Percentiles rank a stretch among this genome's conserved stretches.
Evolutionary conservation across 2,797 vertebrate genomes (phyloP).

Genomic region (Cyclopterus lumpus): DNA sequence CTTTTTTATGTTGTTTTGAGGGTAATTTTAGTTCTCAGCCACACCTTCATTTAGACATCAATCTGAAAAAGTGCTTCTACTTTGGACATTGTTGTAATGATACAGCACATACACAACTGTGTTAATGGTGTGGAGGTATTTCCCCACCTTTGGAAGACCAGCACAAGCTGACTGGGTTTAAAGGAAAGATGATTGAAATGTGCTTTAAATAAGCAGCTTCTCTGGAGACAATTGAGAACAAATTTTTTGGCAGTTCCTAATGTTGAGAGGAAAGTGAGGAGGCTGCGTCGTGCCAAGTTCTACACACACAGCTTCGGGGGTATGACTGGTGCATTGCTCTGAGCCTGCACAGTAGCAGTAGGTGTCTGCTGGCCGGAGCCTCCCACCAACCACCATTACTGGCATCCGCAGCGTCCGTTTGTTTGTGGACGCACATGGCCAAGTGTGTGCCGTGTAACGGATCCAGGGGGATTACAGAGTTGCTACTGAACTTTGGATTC

Average conservation of each 20-base stretch:
- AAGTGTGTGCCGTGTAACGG: not conserved
- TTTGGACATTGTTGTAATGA: conserved; percentile 6
- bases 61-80: not conserved
- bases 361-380: conserved; percentile 28
- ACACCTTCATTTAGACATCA: not conserved
- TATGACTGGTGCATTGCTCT: conserved; percentile 24
- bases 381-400: not conserved
- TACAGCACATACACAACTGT: not conserved
- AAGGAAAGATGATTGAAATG: conserved; percentile 16
- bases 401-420: not conserved
- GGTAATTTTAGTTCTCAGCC: not conserved
- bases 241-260: conserved; percentile 27
- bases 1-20: not conserved
- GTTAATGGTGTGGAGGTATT: not conserved
- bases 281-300: not conserved
- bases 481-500: conserved; percentile 37
- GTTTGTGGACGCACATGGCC: not conserved
- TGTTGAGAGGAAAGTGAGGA: not conserved
- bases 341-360: conserved; percentile 36
- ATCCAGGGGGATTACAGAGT: conserved; percentile 1
- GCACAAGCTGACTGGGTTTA: not conserved
- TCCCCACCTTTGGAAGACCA: conserved; percentile 16
- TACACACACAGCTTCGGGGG: conserved; percentile 2
- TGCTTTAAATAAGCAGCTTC: conserved; percentile 9
- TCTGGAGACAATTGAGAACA: conserved; percentile 2